Percentiles rank a stretch among this genome's conserved stretches.
Evolutionary conservation across 2,797 vertebrate genomes (phyloP).

Genomic region (Parotocinclus haroldoi): DNA sequence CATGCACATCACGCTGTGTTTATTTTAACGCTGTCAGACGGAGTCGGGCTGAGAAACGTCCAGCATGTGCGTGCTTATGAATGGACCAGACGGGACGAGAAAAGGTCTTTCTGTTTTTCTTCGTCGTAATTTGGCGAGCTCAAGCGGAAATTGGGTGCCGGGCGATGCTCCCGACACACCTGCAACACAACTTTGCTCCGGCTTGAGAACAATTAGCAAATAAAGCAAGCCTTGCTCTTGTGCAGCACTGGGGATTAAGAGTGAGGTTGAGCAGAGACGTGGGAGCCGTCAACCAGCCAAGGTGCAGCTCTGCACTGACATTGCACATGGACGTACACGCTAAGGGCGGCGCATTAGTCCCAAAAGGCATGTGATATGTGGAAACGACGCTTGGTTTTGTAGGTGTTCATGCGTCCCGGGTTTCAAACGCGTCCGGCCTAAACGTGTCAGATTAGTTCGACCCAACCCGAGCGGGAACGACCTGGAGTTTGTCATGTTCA

Average conservation of each 20-base stretch:
- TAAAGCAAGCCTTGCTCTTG: slow-evolving; percentile 7
- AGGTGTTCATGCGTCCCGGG: background rate
- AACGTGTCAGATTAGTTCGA: background rate
- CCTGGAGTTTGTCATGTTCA: background rate
- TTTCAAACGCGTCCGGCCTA: background rate
- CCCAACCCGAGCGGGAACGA: background rate
- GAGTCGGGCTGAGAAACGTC: slow-evolving; percentile 20
- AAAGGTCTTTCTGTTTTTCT: slow-evolving; percentile 18
- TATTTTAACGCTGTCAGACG: slow-evolving; percentile 29
- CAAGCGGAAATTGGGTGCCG: slow-evolving; percentile 12
- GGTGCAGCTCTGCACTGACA: slow-evolving; percentile 15
- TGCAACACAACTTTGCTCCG: slow-evolving; percentile 13
- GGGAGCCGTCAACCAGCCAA: slow-evolving; percentile 4
- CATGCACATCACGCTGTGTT: slow-evolving; percentile 21
- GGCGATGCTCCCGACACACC: slow-evolving; percentile 24
- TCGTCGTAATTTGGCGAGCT: slow-evolving; percentile 23
- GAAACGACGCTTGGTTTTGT: background rate
- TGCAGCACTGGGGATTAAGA: slow-evolving; percentile 13
- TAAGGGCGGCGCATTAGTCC: background rate
- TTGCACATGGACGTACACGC: slow-evolving; percentile 2
- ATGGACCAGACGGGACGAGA: slow-evolving; percentile 9
- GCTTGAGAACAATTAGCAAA: slow-evolving; percentile 26
- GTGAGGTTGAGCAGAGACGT: slow-evolving; percentile 30
- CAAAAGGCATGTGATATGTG: slow-evolving; percentile 5
- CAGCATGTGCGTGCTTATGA: slow-evolving; percentile 3